Evolutionary conservation across 2,113 vertebrate species (phyloP).

Genomic region (Trogon surrucura): DNA sequence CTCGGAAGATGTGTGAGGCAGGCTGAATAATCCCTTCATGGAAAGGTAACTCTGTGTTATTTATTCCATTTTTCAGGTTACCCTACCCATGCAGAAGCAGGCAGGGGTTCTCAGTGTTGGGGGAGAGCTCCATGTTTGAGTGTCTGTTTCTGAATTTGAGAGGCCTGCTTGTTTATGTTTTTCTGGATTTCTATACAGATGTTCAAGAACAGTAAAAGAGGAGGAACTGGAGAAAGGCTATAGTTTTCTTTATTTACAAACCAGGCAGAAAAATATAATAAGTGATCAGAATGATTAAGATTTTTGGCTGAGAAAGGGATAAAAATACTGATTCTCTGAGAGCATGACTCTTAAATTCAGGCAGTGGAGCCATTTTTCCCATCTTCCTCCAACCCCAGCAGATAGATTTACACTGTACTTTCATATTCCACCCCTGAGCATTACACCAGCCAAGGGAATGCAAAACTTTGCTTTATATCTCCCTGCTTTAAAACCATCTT

Average conservation of each 20-base stretch:
- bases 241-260: not conserved
- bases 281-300: not conserved
- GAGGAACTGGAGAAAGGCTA: not conserved
- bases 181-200: not conserved
- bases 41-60: not conserved
- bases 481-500: not conserved
- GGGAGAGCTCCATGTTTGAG: not conserved
- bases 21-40: not conserved
- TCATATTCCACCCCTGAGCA: not conserved
- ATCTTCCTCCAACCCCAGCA: rapidly evolving
- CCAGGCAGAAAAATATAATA: not conserved
- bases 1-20: not conserved
- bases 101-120: not conserved
- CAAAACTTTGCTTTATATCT: not conserved
- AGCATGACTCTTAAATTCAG: not conserved
- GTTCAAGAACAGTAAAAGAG: not conserved
- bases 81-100: not conserved
- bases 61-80: not conserved
- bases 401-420: not conserved
- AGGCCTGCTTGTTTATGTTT: not conserved
- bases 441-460: not conserved
- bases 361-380: not conserved
- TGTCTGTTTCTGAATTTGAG: not conserved
- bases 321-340: not conserved
- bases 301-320: not conserved